Evolutionary conservation across 2,113 vertebrate species (phyloP).

Genomic region (Anseranas semipalmata): DNA sequence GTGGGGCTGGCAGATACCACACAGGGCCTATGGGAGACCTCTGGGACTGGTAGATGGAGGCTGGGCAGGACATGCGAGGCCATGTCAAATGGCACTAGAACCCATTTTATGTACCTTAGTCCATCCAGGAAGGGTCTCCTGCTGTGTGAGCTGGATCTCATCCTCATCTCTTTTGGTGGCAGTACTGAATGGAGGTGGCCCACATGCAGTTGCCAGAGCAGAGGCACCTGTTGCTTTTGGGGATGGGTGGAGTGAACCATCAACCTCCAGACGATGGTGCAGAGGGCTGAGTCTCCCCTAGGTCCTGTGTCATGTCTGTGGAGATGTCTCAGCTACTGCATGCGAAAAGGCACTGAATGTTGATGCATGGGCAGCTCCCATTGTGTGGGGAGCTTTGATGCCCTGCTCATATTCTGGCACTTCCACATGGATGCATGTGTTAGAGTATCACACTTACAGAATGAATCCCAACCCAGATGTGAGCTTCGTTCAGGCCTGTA

Average conservation of each 20-base stretch:
- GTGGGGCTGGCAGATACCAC: background rate
- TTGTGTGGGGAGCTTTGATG: background rate
- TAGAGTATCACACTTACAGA: background rate
- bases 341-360: background rate
- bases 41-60: background rate
- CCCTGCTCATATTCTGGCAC: background rate
- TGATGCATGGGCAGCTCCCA: rapidly evolving
- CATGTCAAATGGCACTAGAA: background rate
- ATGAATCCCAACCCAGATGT: background rate
- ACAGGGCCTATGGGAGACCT: background rate
- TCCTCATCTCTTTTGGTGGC: background rate
- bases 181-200: background rate
- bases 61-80: background rate
- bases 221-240: background rate
- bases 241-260: background rate
- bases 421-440: rapidly evolving
- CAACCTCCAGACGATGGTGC: background rate
- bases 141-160: background rate
- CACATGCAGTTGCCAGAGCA: background rate
- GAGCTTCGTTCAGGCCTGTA: background rate
- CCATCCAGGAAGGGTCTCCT: background rate
- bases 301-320: background rate
- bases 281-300: background rate
- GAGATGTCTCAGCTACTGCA: background rate
- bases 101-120: background rate